A percentile compares a stretch with the other conserved stretches of the same genome.
These are phyloP conservation scores for Eucriotettix oculatus DNA, from an alignment of 2,888 invertebrate genomes.

Conservation along the genomic window DNA sequence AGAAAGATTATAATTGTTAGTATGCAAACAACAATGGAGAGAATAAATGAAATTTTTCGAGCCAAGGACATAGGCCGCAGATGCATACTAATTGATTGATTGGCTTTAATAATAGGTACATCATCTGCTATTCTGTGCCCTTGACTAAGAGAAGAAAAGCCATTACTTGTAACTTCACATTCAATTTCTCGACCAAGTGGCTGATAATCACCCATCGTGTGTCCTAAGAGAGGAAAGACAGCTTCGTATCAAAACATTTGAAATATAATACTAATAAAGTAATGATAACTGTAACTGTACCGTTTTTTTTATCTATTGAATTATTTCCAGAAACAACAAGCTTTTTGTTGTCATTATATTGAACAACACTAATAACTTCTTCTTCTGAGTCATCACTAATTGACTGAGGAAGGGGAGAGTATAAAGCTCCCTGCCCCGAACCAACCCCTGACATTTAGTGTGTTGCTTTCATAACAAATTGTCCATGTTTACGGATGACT, in stretches of 20 bases:
- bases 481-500: too few relatives aligned
- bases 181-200: constrained; percentile 11
- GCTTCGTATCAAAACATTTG: background rate
- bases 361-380: constrained; percentile 16
- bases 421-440: constrained; percentile 26
- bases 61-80: constrained; percentile 43
- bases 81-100: background rate
- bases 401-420: constrained; percentile 60
- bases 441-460: constrained; percentile 12
- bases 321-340: constrained; percentile 4
- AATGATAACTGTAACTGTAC: background rate
- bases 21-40: constrained; percentile 53
- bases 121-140: constrained; percentile 6
- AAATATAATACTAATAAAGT: background rate
- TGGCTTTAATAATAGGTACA: constrained; percentile 10
- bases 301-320: constrained; percentile 7
- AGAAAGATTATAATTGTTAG: constrained; percentile 55
- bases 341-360: constrained; percentile 9
- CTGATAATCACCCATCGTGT: constrained; percentile 14
- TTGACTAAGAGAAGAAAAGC: constrained; percentile 5
- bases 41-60: constrained; percentile 48
- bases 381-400: constrained; percentile 65
- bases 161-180: constrained; percentile 10
- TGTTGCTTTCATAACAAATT: too few relatives aligned
- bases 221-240: constrained; percentile 3